Base-by-base conservation (phyloP, 2,797 vertebrate genomes). In the Tarsius wallacei region DNA sequence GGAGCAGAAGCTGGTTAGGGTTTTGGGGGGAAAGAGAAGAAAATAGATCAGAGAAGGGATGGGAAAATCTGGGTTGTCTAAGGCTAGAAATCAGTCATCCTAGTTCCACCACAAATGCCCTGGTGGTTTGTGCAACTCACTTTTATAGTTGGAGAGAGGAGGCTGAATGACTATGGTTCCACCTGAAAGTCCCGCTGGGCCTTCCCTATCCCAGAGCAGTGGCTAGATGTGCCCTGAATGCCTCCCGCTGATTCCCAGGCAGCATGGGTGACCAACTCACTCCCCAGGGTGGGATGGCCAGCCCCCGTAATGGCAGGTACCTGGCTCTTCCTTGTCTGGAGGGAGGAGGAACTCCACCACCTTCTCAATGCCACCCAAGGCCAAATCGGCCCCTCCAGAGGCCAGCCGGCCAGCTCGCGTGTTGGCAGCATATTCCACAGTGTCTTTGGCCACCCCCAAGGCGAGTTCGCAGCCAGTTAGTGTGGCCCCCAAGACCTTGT, bases 261-360 rank as follows among this genome's bases (percentile, higher is more conserved):
- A 42, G 8, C 26, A 3, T 1, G 16, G 64, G 68, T 24, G 16
- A 47, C 11, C 64, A 5, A 1, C 76, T 36, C 26, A 0, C 59
- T 73, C 68, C 71, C 51, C 28, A 26, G 68, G 68, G 31, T 0
- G 11, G 53, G n/a, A 21, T 49, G 36, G 68, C 49, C 24, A 57
- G 73, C 19, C 61, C 49, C 63, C 47, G 5, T 2, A 10, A 3
- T 0, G 28, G 71, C 26, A 31, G 31, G 28, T 98, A 99, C 99
- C 99, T 99, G 98, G 82, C 88, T 98, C 98, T 19, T 98, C 97
- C 0, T 98, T 95, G 47, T 97, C 97, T 42, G 98, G 98, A 0
- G 99, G 99, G 53, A 99, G 98, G 55, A 99, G 96, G 90, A 98
- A 97, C 63, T 98, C 98, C 76, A 99, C 98, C 90, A 99, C 96